phyloP scores from a whole-genome alignment of 1,140 invertebrate species.

The Araneus ventricosus region DNA sequence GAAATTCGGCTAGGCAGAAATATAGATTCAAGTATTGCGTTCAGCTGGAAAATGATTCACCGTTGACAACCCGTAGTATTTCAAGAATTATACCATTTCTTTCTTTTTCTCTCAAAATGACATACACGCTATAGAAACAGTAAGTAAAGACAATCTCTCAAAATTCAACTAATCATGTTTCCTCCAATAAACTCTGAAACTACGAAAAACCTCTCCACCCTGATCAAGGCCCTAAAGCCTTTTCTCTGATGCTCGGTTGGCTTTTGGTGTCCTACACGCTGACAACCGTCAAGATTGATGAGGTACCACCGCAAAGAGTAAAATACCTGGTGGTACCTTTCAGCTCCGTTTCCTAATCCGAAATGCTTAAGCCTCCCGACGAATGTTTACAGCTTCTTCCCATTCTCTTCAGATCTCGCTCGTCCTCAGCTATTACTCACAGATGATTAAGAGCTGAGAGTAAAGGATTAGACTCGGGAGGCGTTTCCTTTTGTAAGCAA shows the following conservation, averaged over 20 bases:
- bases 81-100: too few relatives aligned
- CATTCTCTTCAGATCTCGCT: neutral
- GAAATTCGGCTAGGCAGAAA: too few relatives aligned
- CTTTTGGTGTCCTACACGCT: neutral
- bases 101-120: too few relatives aligned
- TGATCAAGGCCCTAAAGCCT: neutral
- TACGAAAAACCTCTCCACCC: neutral
- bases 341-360: neutral
- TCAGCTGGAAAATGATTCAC: too few relatives aligned
- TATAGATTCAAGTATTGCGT: too few relatives aligned
- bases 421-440: neutral
- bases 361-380: too few relatives aligned
- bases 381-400: neutral
- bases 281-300: neutral
- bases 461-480: neutral
- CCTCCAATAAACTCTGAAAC: neutral
- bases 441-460: neutral
- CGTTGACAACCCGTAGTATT: too few relatives aligned
- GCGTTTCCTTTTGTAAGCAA: too few relatives aligned
- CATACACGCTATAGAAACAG: too few relatives aligned
- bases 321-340: neutral
- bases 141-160: too few relatives aligned
- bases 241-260: neutral
- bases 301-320: too few relatives aligned
- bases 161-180: neutral